Evolutionary conservation across 2,113 vertebrate genomes (phyloP), one percentile per base, ranked within the genome.

Genomic region (Datnioides undecimradiatus): DNA sequence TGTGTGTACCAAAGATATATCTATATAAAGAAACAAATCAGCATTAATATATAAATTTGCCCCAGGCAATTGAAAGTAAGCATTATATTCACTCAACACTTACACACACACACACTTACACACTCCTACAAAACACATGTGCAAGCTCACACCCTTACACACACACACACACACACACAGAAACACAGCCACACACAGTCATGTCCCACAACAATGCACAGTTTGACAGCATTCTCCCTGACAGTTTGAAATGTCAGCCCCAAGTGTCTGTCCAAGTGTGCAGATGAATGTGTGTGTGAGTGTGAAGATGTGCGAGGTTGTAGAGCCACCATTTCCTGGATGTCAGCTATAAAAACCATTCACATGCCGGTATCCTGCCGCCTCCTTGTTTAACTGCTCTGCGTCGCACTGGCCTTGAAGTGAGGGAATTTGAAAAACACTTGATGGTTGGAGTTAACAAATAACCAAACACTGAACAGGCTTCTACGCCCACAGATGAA

Each of bases 181-280:
- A 87, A 51, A 55, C 38, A 38, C 78, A 88, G 43, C 54, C 73
- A 68, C 59, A 81, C 58, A 23, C 63, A 69, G 66, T 31, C 74
- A 63, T 65, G 83, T 87, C 85, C 73, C 79, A 79, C 21, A 60
- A 88, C 76, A 76, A 80, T 75, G 80, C 79, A 74, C 76, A 75
- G 79, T 85, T 86, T 92, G 90, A 92, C 87, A 87, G 68, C 76
- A 88, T 87, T 76, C 82, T 85, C 64, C 64, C 72, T 88, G 90
- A 92, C 90, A 90, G 84, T 88, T 91, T 86, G 88, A 93, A 93
- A 93, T 91, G 91, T 89, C 90, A 93, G 90, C 85, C 80, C 78
- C 84, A 65, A 88, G 85, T 84, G 91, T 87, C 81, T 77, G 79
- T 79, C 80, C 85, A 75, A 78, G 86, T 81, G 85, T 38, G 68